Evolutionary conservation across 1,140 invertebrate species (phyloP).

Genomic region (Aphis craccivora): DNA sequence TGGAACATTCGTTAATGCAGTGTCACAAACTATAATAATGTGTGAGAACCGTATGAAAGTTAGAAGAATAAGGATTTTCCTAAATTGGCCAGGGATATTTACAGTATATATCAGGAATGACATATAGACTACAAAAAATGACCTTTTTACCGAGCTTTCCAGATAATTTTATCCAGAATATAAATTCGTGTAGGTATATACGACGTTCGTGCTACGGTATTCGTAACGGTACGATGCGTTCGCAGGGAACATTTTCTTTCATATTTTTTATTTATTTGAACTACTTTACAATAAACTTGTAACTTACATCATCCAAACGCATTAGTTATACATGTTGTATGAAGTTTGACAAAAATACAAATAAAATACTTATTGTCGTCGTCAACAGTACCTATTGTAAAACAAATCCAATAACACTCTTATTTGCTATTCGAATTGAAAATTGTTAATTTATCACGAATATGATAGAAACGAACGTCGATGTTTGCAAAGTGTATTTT

Average conservation of each 20-base stretch:
- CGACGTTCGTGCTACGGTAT: too few relatives aligned
- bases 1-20: neutral
- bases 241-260: neutral
- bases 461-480: too few relatives aligned
- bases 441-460: neutral
- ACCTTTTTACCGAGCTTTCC: neutral
- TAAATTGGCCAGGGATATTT: neutral
- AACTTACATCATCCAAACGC: neutral
- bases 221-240: neutral
- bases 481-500: neutral
- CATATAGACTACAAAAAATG: neutral
- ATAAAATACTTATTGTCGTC: neutral
- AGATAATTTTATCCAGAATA: constrained; percentile 23
- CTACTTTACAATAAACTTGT: neutral
- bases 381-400: neutral
- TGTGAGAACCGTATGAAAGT: neutral
- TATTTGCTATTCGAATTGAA: neutral
- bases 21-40: neutral
- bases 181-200: neutral
- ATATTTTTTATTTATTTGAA: constrained; percentile 32
- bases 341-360: neutral
- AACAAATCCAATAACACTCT: neutral
- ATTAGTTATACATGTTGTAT: constrained; percentile 20
- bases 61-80: neutral
- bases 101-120: neutral